A percentile compares a stretch with the other conserved stretches of the same genome.
These are phyloP conservation scores for Hylaeus anthracinus DNA, from an alignment of 1,140 invertebrate species.

Conservation along the genomic window DNA sequence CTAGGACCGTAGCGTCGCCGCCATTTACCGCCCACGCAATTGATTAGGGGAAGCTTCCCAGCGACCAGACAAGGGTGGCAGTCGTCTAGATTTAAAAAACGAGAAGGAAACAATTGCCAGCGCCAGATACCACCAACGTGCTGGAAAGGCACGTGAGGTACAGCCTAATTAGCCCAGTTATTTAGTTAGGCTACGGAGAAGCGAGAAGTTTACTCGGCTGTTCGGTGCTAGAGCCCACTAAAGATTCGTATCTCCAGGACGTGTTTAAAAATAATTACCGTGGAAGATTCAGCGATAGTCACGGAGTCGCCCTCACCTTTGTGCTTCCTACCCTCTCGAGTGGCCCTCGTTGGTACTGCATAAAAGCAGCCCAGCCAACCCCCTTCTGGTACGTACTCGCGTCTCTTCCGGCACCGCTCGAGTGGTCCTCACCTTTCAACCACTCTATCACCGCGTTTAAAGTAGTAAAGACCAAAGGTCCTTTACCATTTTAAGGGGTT, in stretches of 20 bases:
- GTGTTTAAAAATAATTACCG: constrained; percentile 82
- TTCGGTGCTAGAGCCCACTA: constrained; percentile 49
- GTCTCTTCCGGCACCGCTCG: constrained; percentile 61
- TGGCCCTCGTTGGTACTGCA: constrained; percentile 70
- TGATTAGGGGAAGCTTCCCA: background rate
- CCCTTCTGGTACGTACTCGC: constrained; percentile 41
- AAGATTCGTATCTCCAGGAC: constrained; percentile 79
- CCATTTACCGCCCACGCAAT: too few relatives aligned
- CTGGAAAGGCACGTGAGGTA: constrained; percentile 45
- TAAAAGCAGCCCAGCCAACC: constrained; percentile 63
- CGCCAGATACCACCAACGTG: constrained; percentile 49
- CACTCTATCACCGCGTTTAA: constrained; percentile 80
- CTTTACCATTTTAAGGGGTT: constrained; percentile 60
- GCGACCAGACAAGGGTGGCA: background rate
- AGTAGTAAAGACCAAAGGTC: constrained; percentile 80
- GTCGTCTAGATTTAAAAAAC: background rate
- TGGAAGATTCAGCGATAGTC: constrained; percentile 79
- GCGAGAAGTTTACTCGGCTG: constrained; percentile 63
- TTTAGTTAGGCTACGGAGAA: constrained; percentile 65
- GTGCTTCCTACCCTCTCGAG: constrained; percentile 67
- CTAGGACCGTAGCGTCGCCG: too few relatives aligned
- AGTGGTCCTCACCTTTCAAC: constrained; percentile 74
- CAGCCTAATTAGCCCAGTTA: constrained; percentile 73
- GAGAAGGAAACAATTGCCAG: constrained; percentile 45
- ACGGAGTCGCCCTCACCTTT: constrained; percentile 76